Evolutionary conservation across 2,888 invertebrate genomes (phyloP), one percentile per base, ranked within the genome.

Genomic region (Pollenia angustigena): DNA sequence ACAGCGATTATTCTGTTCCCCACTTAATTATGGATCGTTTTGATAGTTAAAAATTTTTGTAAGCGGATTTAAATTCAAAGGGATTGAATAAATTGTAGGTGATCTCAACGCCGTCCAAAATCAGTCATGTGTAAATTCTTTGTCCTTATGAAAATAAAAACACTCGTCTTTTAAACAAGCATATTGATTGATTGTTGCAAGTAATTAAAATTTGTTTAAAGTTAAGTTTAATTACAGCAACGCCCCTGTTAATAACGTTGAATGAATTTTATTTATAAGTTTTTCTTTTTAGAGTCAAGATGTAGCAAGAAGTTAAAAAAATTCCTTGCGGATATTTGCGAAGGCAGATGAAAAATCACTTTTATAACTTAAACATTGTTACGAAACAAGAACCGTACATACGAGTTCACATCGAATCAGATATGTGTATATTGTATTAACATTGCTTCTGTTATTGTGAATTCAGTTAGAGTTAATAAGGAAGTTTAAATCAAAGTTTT

Each of bases 201-300:
- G 87, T 89, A 88, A 88, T 88, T 88, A 88, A 88, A 88, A 88
- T 87, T 84, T 87, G 88, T 85, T 87, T 87, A 81, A 87, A 87
- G 80, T 85, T 86, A 74, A 79, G 76, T 85, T 87, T 86, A 86
- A 87, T 88, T 87, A 81, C 79, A 79, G 82, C 72, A 76, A 86
- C 87, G 86, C 85, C 85, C 85, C 78, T 69, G 18, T 74, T 78
- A 74, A 60, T 68, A 68, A 60, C 14, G 68, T 66, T 79, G 66
- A 64, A 68, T 74, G 54, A 80, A 69, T 85, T 84, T 78, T 60
- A 68, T 74, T 66, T 66, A 74, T 74, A 56, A 66, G 66, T 81
- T 60, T 52, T 68, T 23, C 23, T 23, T 18, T 69, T 32, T 6
- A 52, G 14, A 52, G 18, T 8, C 54, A 83, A 76, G 46, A 32